Evolutionary conservation across 2,797 vertebrate genomes (phyloP).

Genomic region (Anabas testudineus): DNA sequence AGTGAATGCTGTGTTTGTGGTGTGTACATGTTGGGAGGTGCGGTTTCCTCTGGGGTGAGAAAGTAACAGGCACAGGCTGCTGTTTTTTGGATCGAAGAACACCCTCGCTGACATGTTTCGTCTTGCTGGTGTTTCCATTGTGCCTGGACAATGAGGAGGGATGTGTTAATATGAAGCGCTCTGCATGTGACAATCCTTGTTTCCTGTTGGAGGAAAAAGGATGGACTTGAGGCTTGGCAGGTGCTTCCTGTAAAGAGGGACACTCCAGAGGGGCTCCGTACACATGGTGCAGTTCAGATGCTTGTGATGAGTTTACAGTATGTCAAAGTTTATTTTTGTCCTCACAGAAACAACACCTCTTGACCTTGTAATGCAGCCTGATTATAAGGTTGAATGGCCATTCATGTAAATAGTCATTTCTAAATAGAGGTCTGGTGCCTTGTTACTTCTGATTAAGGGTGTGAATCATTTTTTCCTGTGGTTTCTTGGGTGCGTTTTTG

Average conservation of each 20-base stretch:
- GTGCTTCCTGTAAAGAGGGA: constrained; percentile 62
- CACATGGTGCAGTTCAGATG: neutral
- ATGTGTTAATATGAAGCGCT: neutral
- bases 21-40: too few relatives aligned
- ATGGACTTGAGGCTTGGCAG: constrained; percentile 48
- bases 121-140: constrained; percentile 20
- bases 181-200: constrained; percentile 19
- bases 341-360: constrained; percentile 1
- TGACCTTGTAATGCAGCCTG: neutral
- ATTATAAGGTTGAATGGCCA: neutral
- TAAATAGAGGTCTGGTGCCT: neutral
- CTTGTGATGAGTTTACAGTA: neutral
- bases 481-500: neutral
- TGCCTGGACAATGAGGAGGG: constrained; percentile 15
- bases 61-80: neutral
- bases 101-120: neutral
- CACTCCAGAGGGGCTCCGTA: neutral
- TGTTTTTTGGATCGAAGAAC: constrained; percentile 25
- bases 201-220: constrained; percentile 67
- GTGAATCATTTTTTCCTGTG: neutral
- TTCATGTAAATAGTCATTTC: neutral
- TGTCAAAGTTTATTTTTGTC: constrained; percentile 24
- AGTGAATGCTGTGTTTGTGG: neutral
- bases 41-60: neutral
- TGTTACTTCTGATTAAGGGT: neutral